Evolutionary conservation across 37 sponge, comb jelly and placozoan species (phyloP).

Genomic region (Amphimedon queenslandica): DNA sequence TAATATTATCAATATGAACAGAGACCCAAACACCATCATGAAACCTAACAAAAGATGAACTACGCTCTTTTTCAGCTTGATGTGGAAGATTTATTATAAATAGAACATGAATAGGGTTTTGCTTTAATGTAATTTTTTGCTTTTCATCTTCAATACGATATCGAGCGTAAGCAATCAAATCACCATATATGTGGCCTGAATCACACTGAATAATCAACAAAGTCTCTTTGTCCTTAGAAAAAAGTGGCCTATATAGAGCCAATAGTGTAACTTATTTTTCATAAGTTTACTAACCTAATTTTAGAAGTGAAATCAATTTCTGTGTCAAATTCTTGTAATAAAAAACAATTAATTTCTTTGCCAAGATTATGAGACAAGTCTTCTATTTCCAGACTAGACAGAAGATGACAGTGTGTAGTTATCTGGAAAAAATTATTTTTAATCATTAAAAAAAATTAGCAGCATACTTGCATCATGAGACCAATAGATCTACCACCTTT

Average conservation of each 20-base stretch:
- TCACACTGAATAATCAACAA: slow-evolving; percentile 83
- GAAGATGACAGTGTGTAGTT: slow-evolving; percentile 79
- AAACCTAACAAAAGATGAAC: slow-evolving; percentile 51
- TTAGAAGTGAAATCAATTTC: slow-evolving; percentile 71
- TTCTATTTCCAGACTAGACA: slow-evolving; percentile 32
- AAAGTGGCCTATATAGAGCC: neutral
- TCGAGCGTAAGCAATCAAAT: slow-evolving; percentile 89
- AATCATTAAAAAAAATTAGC: neutral
- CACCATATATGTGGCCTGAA: slow-evolving; percentile 68
- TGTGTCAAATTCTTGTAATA: slow-evolving; percentile 77
- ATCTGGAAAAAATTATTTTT: slow-evolving; percentile 44
- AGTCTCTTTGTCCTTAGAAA: neutral
- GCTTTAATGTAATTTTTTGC: neutral
- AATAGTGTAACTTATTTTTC: neutral
- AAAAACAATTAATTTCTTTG: neutral
- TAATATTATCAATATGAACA: slow-evolving; percentile 69
- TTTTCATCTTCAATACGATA: slow-evolving; percentile 62
- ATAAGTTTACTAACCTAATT: slow-evolving; percentile 44
- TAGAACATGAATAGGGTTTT: slow-evolving; percentile 36
- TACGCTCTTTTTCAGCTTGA: slow-evolving; percentile 18
- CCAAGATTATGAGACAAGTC: slow-evolving; percentile 1
- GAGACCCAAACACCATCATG: slow-evolving; percentile 76
- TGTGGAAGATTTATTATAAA: slow-evolving; percentile 63
- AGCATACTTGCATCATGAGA: neutral
- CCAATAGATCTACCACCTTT: neutral